A percentile compares a stretch with the other conserved stretches of the same genome.
Evolutionary conservation across 2,113 vertebrate genomes (phyloP).

Genomic region (Suricata suricatta): DNA sequence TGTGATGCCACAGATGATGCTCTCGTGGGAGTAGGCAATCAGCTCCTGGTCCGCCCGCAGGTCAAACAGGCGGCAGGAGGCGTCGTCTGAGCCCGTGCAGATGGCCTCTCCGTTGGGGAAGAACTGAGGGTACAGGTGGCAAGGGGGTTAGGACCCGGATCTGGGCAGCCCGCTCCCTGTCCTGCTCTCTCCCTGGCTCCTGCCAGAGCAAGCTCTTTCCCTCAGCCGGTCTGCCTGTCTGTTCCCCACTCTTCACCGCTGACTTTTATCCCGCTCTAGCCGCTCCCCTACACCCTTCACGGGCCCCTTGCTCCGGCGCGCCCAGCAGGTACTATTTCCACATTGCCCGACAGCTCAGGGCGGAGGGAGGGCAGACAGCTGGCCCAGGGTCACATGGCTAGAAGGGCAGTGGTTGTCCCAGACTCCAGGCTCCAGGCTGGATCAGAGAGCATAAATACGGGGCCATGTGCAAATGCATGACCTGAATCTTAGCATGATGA

Average conservation of each 20-base stretch:
- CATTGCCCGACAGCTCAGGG: not conserved
- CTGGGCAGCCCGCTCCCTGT: not conserved
- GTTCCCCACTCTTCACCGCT: not conserved
- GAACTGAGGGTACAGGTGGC: conserved; percentile 86
- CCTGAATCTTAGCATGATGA: not conserved
- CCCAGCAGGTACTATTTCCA: not conserved
- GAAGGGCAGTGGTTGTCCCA: not conserved
- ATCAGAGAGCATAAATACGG: too few species aligned
- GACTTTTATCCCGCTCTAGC: not conserved
- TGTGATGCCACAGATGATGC: conserved; percentile 96
- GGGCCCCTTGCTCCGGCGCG: not conserved
- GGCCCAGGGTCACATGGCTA: not conserved
- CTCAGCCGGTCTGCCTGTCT: not conserved
- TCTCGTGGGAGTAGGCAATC: conserved; percentile 92
- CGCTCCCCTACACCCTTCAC: not conserved
- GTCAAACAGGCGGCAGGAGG: conserved; percentile 95
- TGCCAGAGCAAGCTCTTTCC: not conserved
- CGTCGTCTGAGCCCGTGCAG: conserved; percentile 96
- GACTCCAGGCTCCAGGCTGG: not conserved
- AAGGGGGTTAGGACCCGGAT: not conserved
- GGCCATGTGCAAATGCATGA: not conserved
- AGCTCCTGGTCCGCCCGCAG: conserved; percentile 98
- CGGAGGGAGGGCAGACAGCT: not conserved
- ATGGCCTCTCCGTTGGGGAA: conserved; percentile 96
- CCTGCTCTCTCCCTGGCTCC: not conserved